Base-by-base conservation (phyloP, 2,797 vertebrate species). In the Pampus argenteus region DNA sequence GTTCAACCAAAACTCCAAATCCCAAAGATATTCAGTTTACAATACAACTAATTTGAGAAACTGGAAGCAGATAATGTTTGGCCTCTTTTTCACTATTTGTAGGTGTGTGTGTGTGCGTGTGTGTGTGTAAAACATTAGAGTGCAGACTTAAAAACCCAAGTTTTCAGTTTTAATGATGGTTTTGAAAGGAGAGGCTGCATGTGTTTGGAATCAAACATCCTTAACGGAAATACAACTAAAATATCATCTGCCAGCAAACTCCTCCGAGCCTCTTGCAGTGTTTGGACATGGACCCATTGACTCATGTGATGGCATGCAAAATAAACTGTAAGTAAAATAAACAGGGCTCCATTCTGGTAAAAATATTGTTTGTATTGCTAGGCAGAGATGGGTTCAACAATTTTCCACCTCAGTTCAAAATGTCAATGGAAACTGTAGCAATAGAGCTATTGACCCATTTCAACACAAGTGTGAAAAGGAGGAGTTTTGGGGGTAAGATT, bases 121-220 rank as follows among this genome's bases (percentile, higher is more conserved):
- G 2, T 36, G n/a, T n/a, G n/a, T n/a, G n/a, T n/a, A n/a, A n/a
- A 34, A 50, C 51, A 38, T 25, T 20, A 58, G 17, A 6, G 10
- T 31, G n/a, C 6, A 23, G 38, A 38, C 28, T 6, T 25, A n/a
- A 55, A 64, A 54, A 29, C 38, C 34, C 8, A 22, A 75, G 38
- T 8, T 17, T 36, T 15, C 42, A 2, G 18, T 58, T 77, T 66
- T 50, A 69, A 76, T 76, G 48, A 77, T 71, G 70, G 71, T 57
- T 57, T 74, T 65, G 73, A 62, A 86, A 68, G 71, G 74, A 86
- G 63, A 66, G 14, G 34, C 52, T n/a, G 34, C 18, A 29, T 71
- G 51, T 88, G 73, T 89, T 88, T 88, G 60, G 76, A 70, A 14
- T 50, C 81, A 81, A 79, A 88, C 86, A 88, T 92, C 88, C 88